A percentile compares a stretch with the other conserved stretches of the same genome.
phyloP scores from a whole-genome alignment of 1,140 invertebrate species.

The Listronotus bonariensis region DNA sequence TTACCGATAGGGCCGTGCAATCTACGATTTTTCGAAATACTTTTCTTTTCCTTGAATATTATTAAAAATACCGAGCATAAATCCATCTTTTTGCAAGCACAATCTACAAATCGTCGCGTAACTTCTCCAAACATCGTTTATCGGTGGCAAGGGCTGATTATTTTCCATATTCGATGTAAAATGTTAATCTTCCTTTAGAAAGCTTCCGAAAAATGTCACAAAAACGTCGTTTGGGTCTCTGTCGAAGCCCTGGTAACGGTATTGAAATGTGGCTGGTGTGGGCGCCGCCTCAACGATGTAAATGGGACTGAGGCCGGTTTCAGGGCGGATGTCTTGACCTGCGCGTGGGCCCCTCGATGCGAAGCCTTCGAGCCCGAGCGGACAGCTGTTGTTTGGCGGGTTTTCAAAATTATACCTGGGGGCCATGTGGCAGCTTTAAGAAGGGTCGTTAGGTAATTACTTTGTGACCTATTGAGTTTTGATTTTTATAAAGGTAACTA shows the following conservation, averaged over 20 bases:
- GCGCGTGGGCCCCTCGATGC: conserved; percentile 34
- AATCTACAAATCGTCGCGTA: conserved; percentile 61
- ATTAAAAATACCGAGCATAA: conserved; percentile 63
- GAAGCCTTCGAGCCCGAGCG: conserved; percentile 29
- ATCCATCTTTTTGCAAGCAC: conserved; percentile 62
- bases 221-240: conserved; percentile 11
- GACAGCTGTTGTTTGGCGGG: conserved; percentile 19
- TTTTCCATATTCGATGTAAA: conserved; percentile 16
- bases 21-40: conserved; percentile 55
- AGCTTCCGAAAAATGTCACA: conserved; percentile 3
- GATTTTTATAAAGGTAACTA: no score
- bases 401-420: conserved; percentile 31
- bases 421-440: neutral
- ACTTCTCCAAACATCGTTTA: conserved; percentile 48
- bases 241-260: conserved; percentile 25
- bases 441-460: no score
- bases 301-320: conserved; percentile 33
- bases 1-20: conserved; percentile 55
- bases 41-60: conserved; percentile 53
- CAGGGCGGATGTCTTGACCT: conserved; percentile 35
- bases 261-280: conserved; percentile 16
- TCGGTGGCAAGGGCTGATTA: neutral
- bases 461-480: no score
- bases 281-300: conserved; percentile 29
- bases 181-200: neutral